Evolutionary conservation across 2,888 invertebrate genomes (phyloP).

Genomic region (Disparrhopalites patrizii): DNA sequence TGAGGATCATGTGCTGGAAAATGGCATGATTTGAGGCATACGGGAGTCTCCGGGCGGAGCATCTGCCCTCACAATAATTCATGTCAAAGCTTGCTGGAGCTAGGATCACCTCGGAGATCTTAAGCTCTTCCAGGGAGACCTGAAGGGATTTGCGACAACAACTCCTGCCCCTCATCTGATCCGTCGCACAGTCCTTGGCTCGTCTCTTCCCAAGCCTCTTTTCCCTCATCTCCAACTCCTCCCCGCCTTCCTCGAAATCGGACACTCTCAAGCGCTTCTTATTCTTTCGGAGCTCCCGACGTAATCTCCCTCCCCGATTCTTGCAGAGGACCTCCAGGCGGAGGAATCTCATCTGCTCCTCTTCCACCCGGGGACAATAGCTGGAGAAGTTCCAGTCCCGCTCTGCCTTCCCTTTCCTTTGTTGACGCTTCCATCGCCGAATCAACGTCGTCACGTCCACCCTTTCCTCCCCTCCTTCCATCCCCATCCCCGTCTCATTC

Average conservation of each 20-base stretch:
- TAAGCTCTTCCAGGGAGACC: conserved; percentile 46
- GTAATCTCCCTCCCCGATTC: background rate
- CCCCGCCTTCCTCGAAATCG: conserved; percentile 9
- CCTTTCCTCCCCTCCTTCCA: background rate
- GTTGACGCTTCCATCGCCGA: background rate
- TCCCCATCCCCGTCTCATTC: background rate
- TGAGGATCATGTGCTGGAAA: conserved; percentile 47
- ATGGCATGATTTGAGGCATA: conserved; percentile 47
- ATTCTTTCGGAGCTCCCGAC: background rate
- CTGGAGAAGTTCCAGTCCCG: background rate
- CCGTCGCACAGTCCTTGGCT: conserved; percentile 44
- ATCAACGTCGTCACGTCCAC: background rate
- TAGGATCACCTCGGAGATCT: conserved; percentile 45
- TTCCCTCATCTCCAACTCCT: background rate
- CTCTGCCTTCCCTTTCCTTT: background rate
- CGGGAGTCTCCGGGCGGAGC: conserved; percentile 43
- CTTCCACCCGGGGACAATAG: background rate
- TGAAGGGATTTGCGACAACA: conserved; percentile 46
- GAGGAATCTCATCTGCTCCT: background rate
- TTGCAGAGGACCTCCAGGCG: background rate
- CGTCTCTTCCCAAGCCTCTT: conserved; percentile 26
- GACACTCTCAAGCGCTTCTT: background rate
- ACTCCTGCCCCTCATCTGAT: conserved; percentile 41
- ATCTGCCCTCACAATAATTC: conserved; percentile 46
- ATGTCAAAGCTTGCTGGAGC: conserved; percentile 47